A percentile compares a stretch with the other conserved stretches of the same genome.
Conservation (phyloP, 2,888 invertebrate genomes). For the Pammene aurita region DNA sequence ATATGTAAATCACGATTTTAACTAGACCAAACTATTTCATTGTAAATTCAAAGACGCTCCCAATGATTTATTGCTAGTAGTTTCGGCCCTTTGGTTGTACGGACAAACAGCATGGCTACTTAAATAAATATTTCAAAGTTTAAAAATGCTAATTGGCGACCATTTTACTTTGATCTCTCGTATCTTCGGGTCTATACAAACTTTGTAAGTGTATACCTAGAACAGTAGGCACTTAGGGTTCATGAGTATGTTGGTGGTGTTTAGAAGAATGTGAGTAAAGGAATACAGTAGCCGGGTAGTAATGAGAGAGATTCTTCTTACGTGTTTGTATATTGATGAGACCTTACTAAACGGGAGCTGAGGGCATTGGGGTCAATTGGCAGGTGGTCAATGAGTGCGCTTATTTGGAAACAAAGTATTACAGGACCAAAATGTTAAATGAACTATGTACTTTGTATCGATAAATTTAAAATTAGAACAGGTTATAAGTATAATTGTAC, state of each 20-base stretch:
- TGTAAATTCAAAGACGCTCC: slow-evolving; percentile 50
- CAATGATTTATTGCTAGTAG: slow-evolving; percentile 58
- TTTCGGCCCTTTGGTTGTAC: slow-evolving; percentile 60
- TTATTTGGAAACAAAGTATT: slow-evolving; percentile 8
- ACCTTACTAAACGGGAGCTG: slow-evolving; percentile 20
- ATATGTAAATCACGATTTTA: slow-evolving; percentile 41
- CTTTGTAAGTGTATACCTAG: slow-evolving; percentile 28
- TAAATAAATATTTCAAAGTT: slow-evolving; percentile 68
- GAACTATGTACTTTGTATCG: too few relatives aligned
- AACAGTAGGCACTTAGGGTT: slow-evolving; percentile 36
- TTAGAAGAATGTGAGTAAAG: slow-evolving; percentile 43
- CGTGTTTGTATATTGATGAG: slow-evolving; percentile 40
- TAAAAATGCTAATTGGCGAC: slow-evolving; percentile 60
- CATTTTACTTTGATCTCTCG: slow-evolving; percentile 32
- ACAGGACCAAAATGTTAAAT: neutral
- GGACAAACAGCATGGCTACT: slow-evolving; percentile 67
- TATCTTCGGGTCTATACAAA: slow-evolving; percentile 43
- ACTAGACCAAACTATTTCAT: slow-evolving; percentile 44
- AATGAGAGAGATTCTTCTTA: slow-evolving; percentile 49
- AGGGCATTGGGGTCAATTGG: slow-evolving; percentile 33
- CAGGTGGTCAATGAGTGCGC: slow-evolving; percentile 10
- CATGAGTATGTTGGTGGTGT: slow-evolving; percentile 38
- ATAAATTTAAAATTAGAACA: too few relatives aligned
- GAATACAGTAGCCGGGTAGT: slow-evolving; percentile 52
- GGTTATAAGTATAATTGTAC: too few relatives aligned